A percentile compares a stretch with the other conserved stretches of the same genome.
These are phyloP conservation scores for Melanostigma gelatinosum DNA, from an alignment of 2,113 vertebrate species.

Conservation along the genomic window DNA sequence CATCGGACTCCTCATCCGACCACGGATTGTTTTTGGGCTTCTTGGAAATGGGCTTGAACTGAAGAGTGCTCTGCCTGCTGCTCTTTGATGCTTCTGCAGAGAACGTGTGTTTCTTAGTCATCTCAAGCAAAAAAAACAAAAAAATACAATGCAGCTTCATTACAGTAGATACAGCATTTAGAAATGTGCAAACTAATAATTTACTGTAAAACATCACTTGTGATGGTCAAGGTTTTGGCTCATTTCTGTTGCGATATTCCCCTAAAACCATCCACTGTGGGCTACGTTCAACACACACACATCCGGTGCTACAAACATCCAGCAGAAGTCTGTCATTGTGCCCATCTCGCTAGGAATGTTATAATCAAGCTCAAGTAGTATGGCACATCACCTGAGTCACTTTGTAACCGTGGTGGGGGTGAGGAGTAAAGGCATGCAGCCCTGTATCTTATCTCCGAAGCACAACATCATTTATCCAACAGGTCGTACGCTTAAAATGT, in stretches of 20 bases:
- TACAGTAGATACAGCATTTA: background rate
- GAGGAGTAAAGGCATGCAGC: background rate
- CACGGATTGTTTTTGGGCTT: constrained; percentile 82
- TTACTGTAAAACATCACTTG: too few species aligned
- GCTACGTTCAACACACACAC: background rate
- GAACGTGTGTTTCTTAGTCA: background rate
- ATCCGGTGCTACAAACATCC: background rate
- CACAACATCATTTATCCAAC: background rate
- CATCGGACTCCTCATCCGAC: constrained; percentile 83
- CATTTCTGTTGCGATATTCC: background rate
- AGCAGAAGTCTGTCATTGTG: background rate
- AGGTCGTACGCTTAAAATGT: background rate
- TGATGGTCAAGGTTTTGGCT: too few species aligned
- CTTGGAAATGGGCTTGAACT: constrained; percentile 88
- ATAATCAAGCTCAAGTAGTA: background rate
- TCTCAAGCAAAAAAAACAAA: background rate
- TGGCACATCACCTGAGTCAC: background rate
- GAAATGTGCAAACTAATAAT: too few species aligned
- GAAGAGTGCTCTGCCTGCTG: constrained; percentile 88
- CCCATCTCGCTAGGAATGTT: background rate
- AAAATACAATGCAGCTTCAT: background rate
- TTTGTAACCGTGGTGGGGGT: background rate
- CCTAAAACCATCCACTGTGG: background rate
- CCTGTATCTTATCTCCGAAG: background rate
- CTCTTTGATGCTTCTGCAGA: constrained; percentile 68